A percentile compares a stretch with the other conserved stretches of the same genome.
These are phyloP conservation scores for Nibea coibor DNA, from an alignment of 2,113 vertebrate species.

Conservation along the genomic window DNA sequence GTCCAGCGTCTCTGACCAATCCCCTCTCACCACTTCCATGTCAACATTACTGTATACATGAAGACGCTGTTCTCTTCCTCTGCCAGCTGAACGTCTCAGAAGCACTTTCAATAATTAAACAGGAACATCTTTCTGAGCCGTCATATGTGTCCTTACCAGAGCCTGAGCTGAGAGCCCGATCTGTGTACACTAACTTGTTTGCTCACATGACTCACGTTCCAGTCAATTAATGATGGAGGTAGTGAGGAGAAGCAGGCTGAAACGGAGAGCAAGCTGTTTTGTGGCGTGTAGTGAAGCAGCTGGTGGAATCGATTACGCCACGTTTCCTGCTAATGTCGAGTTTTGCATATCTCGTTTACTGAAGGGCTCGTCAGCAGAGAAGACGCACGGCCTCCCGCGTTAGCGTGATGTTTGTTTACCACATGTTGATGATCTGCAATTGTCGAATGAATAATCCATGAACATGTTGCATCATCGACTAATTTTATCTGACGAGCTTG, in stretches of 20 bases:
- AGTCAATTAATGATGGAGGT: slow-evolving; percentile 40
- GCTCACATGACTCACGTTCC: slow-evolving; percentile 44
- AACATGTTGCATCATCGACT: slow-evolving; percentile 27
- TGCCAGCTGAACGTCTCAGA: neutral
- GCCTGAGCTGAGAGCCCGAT: neutral
- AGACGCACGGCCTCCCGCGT: neutral
- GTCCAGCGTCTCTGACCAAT: slow-evolving; percentile 1
- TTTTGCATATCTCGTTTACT: slow-evolving; percentile 26
- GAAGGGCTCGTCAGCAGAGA: slow-evolving; percentile 38
- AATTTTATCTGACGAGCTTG: slow-evolving; percentile 26
- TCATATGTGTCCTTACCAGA: slow-evolving; percentile 13
- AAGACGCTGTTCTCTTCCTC: neutral
- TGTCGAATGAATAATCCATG: slow-evolving; percentile 61
- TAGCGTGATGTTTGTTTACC: slow-evolving; percentile 51
- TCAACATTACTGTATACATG: neutral
- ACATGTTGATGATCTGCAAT: slow-evolving; percentile 29
- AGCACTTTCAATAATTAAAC: slow-evolving; percentile 52
- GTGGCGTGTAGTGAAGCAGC: slow-evolving; percentile 36
- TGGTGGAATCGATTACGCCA: slow-evolving; percentile 35
- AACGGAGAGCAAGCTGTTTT: slow-evolving; percentile 26
- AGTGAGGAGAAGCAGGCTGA: neutral
- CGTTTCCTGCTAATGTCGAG: slow-evolving; percentile 27
- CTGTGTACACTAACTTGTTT: slow-evolving; percentile 23
- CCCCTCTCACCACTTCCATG: neutral
- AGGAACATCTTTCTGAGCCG: slow-evolving; percentile 9